Evolutionary conservation across 2,888 invertebrate genomes (phyloP).

Genomic region (Trichogramma evanescens): DNA sequence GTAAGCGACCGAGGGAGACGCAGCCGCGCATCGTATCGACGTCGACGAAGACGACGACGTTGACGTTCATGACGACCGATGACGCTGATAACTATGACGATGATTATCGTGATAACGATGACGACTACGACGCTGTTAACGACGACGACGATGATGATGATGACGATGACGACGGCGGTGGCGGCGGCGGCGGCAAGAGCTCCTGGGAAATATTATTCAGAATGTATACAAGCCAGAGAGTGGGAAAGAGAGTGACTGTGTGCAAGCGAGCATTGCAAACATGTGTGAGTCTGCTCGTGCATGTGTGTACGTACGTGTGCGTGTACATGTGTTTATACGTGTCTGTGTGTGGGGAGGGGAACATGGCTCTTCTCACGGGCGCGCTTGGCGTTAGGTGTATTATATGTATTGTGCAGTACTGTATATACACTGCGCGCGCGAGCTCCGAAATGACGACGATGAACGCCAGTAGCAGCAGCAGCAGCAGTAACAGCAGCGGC

Average conservation of each 20-base stretch:
- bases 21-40: not conserved
- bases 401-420: no score
- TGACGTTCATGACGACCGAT: no score
- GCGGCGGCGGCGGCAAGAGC: no score
- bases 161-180: no score
- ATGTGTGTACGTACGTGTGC: no score
- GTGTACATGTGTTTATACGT: no score
- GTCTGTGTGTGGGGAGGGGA: conserved; percentile 3
- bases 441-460: no score
- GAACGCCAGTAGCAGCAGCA: not conserved
- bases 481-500: conserved; percentile 22
- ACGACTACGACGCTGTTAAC: no score
- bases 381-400: not conserved
- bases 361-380: not conserved
- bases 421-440: no score
- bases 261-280: conserved; percentile 15
- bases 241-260: conserved; percentile 1
- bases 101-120: no score
- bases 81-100: no score
- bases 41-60: conserved; percentile 2
- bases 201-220: not conserved
- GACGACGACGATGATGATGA: no score
- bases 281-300: not conserved
- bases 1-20: not conserved
- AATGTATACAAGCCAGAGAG: not conserved